Evolutionary conservation across 2,113 vertebrate species (phyloP).

Genomic region (Struthidea cinerea): DNA sequence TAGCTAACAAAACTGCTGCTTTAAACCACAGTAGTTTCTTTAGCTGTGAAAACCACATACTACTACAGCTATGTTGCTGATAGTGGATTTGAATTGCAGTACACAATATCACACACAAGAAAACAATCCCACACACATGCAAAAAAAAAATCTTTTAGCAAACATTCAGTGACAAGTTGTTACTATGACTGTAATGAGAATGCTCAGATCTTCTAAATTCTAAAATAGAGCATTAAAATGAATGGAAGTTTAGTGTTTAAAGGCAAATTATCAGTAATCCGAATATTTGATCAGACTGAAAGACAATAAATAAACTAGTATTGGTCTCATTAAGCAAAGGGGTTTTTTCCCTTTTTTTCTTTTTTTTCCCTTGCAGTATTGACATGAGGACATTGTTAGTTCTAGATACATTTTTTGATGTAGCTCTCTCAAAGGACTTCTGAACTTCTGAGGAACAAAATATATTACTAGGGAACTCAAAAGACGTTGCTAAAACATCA

Average conservation of each 20-base stretch:
- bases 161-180: not conserved
- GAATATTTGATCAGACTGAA: not conserved
- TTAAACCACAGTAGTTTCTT: not conserved
- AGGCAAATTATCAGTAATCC: not conserved
- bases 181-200: not conserved
- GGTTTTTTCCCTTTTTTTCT: fast-evolving
- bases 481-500: not conserved
- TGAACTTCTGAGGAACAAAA: not conserved
- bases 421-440: not conserved
- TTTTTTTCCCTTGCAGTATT: not conserved
- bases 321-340: not conserved
- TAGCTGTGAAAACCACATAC: not conserved
- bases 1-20: not conserved
- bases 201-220: not conserved
- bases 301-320: not conserved
- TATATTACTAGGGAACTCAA: not conserved
- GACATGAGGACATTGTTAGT: not conserved
- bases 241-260: not conserved
- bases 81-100: not conserved
- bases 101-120: not conserved
- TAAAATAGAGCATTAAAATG: not conserved
- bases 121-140: not conserved
- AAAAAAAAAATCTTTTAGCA: not conserved
- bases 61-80: not conserved
- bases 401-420: not conserved